Evolutionary conservation across 2,888 invertebrate species (phyloP).

Genomic region (Lumbricus terrestris): DNA sequence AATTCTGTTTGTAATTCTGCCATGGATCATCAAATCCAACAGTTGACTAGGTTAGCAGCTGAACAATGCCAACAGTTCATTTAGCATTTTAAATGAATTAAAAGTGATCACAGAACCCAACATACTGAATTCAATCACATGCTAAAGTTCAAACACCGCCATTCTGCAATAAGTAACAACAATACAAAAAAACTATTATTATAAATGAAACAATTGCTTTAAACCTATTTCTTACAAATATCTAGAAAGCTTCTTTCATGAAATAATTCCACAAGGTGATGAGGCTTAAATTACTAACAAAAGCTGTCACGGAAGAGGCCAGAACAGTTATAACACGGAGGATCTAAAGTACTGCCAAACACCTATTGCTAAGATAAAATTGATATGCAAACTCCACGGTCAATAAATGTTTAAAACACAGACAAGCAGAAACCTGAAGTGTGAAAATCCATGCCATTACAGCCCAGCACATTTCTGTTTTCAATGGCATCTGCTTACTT

Average conservation of each 20-base stretch:
- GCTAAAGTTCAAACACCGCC: neutral
- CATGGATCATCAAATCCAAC: neutral
- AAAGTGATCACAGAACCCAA: neutral
- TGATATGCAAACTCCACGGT: constrained; percentile 3
- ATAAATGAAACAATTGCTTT: neutral
- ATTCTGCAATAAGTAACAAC: neutral
- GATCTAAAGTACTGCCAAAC: constrained; percentile 3
- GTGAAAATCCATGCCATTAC: neutral
- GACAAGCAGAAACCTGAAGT: constrained; percentile 3
- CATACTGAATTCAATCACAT: neutral
- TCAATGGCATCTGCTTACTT: neutral
- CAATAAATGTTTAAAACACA: constrained; percentile 3
- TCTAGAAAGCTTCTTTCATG: neutral
- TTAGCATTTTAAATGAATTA: neutral
- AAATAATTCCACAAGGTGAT: neutral
- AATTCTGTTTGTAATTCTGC: neutral
- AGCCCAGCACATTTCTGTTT: neutral
- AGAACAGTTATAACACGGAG: neutral
- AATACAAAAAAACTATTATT: neutral
- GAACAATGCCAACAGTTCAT: neutral
- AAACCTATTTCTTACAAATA: neutral
- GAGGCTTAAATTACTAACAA: neutral
- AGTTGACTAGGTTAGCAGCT: neutral
- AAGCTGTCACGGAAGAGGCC: constrained; percentile 3
- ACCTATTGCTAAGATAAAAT: constrained; percentile 3